These are phyloP conservation scores for Psettodes erumei DNA, from an alignment of 2,113 vertebrate genomes.

Conservation along the genomic window DNA sequence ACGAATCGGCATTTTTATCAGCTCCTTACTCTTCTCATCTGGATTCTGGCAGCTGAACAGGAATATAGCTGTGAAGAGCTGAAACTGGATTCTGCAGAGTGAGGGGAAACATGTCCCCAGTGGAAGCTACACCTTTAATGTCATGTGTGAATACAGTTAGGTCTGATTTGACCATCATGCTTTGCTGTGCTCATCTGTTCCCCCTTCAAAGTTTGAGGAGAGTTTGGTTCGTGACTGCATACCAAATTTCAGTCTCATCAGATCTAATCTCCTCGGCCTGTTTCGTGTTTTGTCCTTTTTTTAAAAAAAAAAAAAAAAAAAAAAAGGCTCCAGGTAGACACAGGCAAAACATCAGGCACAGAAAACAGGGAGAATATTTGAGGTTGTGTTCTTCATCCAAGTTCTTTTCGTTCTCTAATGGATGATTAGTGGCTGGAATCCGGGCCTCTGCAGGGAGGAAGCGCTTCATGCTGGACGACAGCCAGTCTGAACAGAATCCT, in stretches of 20 bases:
- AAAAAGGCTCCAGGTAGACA: background rate
- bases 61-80: too few relatives aligned
- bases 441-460: slow-evolving; percentile 33
- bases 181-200: too few relatives aligned
- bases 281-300: background rate
- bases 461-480: slow-evolving; percentile 35
- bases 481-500: slow-evolving; percentile 38
- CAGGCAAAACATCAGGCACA: background rate
- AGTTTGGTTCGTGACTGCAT: background rate
- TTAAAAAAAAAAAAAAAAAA: too few relatives aligned
- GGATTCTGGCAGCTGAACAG: too few relatives aligned
- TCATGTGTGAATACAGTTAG: too few relatives aligned
- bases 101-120: too few relatives aligned
- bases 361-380: background rate
- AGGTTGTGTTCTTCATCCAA: slow-evolving; percentile 20
- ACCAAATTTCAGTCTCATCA: background rate
- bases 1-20: too few relatives aligned
- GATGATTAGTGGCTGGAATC: slow-evolving; percentile 40
- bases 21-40: too few relatives aligned
- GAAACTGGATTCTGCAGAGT: too few relatives aligned
- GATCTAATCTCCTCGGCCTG: background rate
- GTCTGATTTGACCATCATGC: too few relatives aligned
- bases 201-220: too few relatives aligned
- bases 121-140: too few relatives aligned
- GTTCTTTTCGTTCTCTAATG: slow-evolving; percentile 6